phyloP scores from a whole-genome alignment of 2,888 invertebrate genomes.

The Endotricha flammealis region DNA sequence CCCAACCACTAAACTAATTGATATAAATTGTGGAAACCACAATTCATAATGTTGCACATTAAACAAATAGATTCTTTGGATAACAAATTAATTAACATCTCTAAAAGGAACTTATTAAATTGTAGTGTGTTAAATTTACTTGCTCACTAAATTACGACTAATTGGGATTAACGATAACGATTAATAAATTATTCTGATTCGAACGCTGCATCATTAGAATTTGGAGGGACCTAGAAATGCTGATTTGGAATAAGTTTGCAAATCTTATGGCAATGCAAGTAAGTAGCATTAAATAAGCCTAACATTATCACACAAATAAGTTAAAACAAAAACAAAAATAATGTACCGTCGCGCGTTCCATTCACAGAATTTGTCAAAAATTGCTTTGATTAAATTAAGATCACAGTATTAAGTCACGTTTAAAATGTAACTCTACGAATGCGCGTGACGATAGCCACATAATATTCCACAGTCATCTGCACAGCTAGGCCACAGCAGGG shows the following conservation, averaged over 20 bases:
- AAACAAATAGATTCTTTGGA: conserved; percentile 70
- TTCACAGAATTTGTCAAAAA: conserved; percentile 72
- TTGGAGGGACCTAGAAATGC: conserved; percentile 57
- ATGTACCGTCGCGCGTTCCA: conserved; percentile 56
- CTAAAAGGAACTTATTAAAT: conserved; percentile 76
- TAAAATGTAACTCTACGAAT: conserved; percentile 69
- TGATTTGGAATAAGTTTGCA: conserved; percentile 60
- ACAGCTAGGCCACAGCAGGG: conserved; percentile 56
- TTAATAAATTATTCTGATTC: background rate
- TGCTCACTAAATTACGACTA: conserved; percentile 33
- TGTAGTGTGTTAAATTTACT: conserved; percentile 41
- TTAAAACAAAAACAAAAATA: conserved; percentile 57
- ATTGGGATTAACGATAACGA: conserved; percentile 20
- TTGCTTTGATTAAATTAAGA: conserved; percentile 75
- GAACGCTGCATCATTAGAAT: conserved; percentile 19
- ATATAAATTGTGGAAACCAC: conserved; percentile 55
- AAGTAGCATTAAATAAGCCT: conserved; percentile 59
- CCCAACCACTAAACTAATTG: conserved; percentile 50
- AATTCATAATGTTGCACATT: conserved; percentile 57
- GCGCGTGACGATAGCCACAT: conserved; percentile 58
- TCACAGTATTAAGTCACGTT: conserved; percentile 77
- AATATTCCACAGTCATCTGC: conserved; percentile 76
- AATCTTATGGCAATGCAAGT: conserved; percentile 66
- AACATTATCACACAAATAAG: conserved; percentile 72
- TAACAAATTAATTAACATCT: conserved; percentile 68